Conservation (phyloP, 1,140 invertebrate species). For the Drosophila ercepeae region DNA sequence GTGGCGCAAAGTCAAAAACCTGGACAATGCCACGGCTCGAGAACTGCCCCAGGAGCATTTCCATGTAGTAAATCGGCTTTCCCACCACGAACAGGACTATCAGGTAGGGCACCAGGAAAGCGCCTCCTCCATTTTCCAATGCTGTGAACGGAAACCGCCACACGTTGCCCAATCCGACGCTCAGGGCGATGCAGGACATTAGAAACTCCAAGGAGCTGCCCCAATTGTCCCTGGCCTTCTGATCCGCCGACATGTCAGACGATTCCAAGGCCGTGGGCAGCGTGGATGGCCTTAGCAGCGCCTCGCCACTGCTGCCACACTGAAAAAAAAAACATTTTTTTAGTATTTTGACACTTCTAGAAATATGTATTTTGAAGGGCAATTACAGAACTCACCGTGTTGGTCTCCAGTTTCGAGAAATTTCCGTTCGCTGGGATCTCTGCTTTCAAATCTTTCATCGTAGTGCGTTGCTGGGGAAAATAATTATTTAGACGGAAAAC, state of each 20-base stretch:
- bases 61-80: constrained; percentile 95
- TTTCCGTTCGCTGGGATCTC: constrained; percentile 17
- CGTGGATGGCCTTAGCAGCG: constrained; percentile 18
- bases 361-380: background rate
- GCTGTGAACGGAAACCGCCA: constrained; percentile 92
- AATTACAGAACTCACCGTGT: constrained; percentile 13
- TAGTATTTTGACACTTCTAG: background rate
- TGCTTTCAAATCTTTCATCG: constrained; percentile 46
- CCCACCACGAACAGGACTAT: constrained; percentile 93
- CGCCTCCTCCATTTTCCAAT: constrained; percentile 91
- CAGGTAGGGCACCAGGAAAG: constrained; percentile 92
- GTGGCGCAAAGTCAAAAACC: constrained; percentile 86
- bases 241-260: constrained; percentile 14
- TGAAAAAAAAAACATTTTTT: background rate
- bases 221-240: constrained; percentile 88
- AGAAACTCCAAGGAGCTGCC: constrained; percentile 94
- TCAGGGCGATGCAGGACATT: constrained; percentile 95
- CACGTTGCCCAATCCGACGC: constrained; percentile 91
- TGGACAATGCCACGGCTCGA: constrained; percentile 89
- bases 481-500: constrained; percentile 1
- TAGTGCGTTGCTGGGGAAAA: constrained; percentile 15
- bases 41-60: constrained; percentile 92
- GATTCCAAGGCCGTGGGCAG: constrained; percentile 23
- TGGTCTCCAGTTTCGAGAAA: constrained; percentile 17
- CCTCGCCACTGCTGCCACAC: constrained; percentile 25